phyloP scores from a whole-genome alignment of 53 echinoderm and acorn worm genomes.

The Echinarachnius parma region DNA sequence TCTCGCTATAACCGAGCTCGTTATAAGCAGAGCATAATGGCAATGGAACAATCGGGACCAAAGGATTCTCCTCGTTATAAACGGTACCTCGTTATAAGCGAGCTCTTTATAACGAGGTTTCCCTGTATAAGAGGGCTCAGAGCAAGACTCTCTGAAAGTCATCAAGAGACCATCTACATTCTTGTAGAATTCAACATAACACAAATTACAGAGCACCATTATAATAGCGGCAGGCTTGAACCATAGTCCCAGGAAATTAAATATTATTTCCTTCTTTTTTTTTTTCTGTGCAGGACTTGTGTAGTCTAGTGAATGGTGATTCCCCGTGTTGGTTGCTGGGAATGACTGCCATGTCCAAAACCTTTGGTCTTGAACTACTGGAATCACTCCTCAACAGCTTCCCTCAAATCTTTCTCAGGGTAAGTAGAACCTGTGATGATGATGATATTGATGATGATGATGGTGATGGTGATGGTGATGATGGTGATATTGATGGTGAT shows the following conservation, averaged over 20 bases:
- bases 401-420: conserved; percentile 86
- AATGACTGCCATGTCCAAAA: conserved; percentile 88
- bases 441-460: background rate
- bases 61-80: too few species aligned
- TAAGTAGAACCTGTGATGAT: conserved; percentile 43
- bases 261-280: background rate
- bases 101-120: too few species aligned
- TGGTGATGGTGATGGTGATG: background rate
- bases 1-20: too few species aligned
- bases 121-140: too few species aligned
- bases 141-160: too few species aligned
- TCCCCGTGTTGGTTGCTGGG: conserved; percentile 84
- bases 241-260: background rate
- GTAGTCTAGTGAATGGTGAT: conserved; percentile 93
- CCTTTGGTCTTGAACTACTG: conserved; percentile 91
- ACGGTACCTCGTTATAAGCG: too few species aligned
- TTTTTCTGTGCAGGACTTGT: conserved; percentile 66
- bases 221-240: too few species aligned
- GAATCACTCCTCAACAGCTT: conserved; percentile 87
- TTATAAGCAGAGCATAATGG: too few species aligned
- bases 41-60: too few species aligned
- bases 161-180: too few species aligned
- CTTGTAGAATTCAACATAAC: too few species aligned
- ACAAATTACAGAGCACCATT: too few species aligned
- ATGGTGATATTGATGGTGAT: background rate